Evolutionary conservation across 2,113 vertebrate genomes (phyloP), one percentile per base, ranked within the genome.

Genomic region (Megaleporinus macrocephalus): DNA sequence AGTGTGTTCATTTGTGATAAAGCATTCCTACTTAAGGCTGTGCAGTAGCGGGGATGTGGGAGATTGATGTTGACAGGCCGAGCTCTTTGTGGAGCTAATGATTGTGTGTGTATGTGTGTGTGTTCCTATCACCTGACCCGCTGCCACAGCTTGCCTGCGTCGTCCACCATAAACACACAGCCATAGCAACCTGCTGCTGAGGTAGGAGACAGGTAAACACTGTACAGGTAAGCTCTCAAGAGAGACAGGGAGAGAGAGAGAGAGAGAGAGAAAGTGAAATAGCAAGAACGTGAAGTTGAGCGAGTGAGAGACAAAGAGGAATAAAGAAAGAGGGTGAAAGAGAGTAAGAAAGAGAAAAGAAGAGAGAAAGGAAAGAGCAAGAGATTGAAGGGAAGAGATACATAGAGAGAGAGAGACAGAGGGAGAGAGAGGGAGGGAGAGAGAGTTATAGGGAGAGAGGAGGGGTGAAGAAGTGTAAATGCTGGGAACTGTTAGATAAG

Each of bases 1-100:
- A 74, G 76, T 61, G 53, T 86, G 81, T 83, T 78, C 81, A 27
- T 57, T 68, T 76, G 29, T n/a, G 73, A 57, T 77, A 80, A 83
- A 66, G 27, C 74, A 62, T 75, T 63, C 68, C 81, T 83, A 73
- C 77, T 83, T 86, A 68, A 82, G 33, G 74, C 33, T 75, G 14
- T 72, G 79, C 61, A 82, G n/a, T 70, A 76, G 68, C 59, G 63
- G 51, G 68, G 47, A 44, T 26, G 69, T 16, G 73, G 68, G 62
- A 83, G 82, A 86, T 86, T 86, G 71, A 86, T 86, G 78, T 83
- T 27, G 78, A 83, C 85, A 78, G 63, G 77, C 69, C 27, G 24
- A 53, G 77, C 77, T 65, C 57, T 86, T 85, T 82, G 73, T 66
- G 65, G 80, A 66, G 53, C 77, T 86, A 86, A 84, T 81, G 76